Conservation (phyloP, 2,888 invertebrate genomes). For the Napeogenes inachia region DNA sequence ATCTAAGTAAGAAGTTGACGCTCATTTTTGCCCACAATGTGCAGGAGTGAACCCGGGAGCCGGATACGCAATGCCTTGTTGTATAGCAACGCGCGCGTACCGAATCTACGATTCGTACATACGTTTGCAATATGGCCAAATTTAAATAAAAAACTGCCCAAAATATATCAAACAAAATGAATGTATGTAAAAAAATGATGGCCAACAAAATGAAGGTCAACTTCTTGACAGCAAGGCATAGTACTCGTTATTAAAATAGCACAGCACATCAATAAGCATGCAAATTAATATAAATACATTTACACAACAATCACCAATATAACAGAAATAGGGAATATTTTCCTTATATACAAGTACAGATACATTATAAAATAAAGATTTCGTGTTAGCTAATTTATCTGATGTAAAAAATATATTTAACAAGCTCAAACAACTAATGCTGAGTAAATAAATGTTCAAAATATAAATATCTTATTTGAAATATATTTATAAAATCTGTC, state of each 20-base stretch:
- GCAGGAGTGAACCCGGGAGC: conserved; percentile 75
- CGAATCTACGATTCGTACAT: conserved; percentile 56
- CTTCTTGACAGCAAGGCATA: conserved; percentile 90
- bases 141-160: conserved; percentile 67
- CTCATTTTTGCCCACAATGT: conserved; percentile 87
- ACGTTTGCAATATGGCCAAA: conserved; percentile 71
- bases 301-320: conserved; percentile 12
- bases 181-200: conserved; percentile 85
- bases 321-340: neutral
- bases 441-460: too few species aligned
- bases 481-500: too few species aligned
- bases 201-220: conserved; percentile 96
- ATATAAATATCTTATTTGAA: too few species aligned
- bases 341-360: neutral
- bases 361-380: too few species aligned
- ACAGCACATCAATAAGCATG: conserved; percentile 75
- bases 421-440: too few species aligned
- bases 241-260: conserved; percentile 71
- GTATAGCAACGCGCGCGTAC: conserved; percentile 68
- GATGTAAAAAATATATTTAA: too few species aligned
- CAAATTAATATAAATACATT: conserved; percentile 51
- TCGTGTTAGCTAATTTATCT: too few species aligned
- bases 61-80: conserved; percentile 71
- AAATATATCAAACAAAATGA: conserved; percentile 75
- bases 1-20: conserved; percentile 88